Percentiles rank a stretch among this genome's conserved stretches.
Conservation (phyloP, 2,888 invertebrate genomes). For the Chironomus riparius region DNA sequence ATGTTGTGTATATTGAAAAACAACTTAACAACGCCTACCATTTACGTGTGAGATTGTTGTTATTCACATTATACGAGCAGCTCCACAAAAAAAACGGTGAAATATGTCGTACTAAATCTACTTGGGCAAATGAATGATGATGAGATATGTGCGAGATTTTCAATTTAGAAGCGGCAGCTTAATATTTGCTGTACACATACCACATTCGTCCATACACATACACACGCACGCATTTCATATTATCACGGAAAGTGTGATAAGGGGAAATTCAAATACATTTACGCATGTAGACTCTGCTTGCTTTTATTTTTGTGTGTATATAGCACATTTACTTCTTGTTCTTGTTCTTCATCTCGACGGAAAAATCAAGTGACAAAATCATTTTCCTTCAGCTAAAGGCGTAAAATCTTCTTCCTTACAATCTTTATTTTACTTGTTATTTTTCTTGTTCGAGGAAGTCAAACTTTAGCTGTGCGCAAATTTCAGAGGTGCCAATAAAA, state of each 20-base stretch:
- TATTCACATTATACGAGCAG: not conserved
- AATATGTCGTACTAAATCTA: not conserved
- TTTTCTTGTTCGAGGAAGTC: no score
- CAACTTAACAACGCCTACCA: conserved; percentile 24
- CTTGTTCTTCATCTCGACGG: not conserved
- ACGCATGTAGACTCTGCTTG: not conserved
- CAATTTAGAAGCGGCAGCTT: not conserved
- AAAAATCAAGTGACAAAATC: not conserved
- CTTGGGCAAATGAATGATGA: no score
- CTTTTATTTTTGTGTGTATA: not conserved
- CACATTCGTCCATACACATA: not conserved
- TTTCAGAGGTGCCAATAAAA: not conserved
- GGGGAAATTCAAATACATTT: conserved; percentile 11
- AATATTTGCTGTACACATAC: not conserved
- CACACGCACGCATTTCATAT: not conserved
- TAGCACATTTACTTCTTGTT: not conserved
- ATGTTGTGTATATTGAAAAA: conserved; percentile 16
- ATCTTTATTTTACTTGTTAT: no score
- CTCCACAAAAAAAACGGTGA: not conserved
- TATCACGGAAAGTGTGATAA: not conserved
- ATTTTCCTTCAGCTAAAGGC: not conserved
- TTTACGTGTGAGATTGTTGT: conserved; percentile 22
- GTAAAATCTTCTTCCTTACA: no score
- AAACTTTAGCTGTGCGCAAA: no score
- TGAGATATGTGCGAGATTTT: not conserved